A percentile compares a stretch with the other conserved stretches of the same genome.
phyloP scores from a whole-genome alignment of 2,888 invertebrate genomes.

The Rhagonycha lutea region DNA sequence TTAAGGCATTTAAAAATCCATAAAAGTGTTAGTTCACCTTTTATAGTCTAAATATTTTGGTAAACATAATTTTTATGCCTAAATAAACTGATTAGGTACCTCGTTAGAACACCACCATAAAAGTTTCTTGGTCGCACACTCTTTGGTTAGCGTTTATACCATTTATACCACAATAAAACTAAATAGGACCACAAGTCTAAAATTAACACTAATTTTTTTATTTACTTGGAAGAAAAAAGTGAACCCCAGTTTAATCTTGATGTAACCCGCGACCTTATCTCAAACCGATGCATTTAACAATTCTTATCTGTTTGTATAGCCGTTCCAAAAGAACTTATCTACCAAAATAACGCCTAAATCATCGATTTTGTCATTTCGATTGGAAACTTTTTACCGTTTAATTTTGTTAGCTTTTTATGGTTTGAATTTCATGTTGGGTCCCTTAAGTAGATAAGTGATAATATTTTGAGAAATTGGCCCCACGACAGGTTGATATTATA shows the following conservation, averaged over 20 bases:
- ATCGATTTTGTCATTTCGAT: constrained; percentile 17
- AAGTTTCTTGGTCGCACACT: constrained; percentile 6
- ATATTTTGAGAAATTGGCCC: constrained; percentile 32
- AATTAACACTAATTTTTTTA: constrained; percentile 25
- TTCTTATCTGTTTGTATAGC: constrained; percentile 8
- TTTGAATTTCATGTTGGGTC: not conserved
- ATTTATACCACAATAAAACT: constrained; percentile 27
- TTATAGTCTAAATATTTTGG: not conserved
- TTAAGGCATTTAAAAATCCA: not conserved
- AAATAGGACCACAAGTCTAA: constrained; percentile 13
- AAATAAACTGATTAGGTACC: constrained; percentile 14
- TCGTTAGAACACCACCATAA: constrained; percentile 13
- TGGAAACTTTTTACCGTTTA: not conserved
- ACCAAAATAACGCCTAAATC: constrained; percentile 14
- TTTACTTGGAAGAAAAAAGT: not conserved
- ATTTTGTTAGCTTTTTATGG: not conserved
- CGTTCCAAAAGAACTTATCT: constrained; percentile 9
- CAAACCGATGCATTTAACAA: constrained; percentile 11
- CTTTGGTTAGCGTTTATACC: constrained; percentile 11
- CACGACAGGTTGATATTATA: constrained; percentile 43
- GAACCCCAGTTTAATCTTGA: not conserved
- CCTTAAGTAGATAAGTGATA: constrained; percentile 23
- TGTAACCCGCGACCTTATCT: constrained; percentile 12
- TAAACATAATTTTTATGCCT: constrained; percentile 3
- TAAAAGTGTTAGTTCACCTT: not conserved